Evolutionary conservation across 1,140 invertebrate species (phyloP).

Genomic region (Eumeta japonica): DNA sequence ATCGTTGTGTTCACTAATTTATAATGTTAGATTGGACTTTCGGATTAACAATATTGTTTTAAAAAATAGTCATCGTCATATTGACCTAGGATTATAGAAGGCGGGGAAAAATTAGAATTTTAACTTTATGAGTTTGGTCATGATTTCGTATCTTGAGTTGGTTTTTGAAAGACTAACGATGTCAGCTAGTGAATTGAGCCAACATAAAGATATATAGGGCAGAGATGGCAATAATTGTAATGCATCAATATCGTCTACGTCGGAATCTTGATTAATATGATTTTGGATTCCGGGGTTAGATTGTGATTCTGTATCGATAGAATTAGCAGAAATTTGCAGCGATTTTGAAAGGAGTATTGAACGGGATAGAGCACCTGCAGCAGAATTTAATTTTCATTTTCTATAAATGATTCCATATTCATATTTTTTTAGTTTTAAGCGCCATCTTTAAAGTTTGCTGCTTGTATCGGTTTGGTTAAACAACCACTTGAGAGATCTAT

Average conservation of each 20-base stretch:
- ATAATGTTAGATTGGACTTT: too few species aligned
- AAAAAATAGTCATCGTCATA: constrained; percentile 10
- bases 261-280: too few species aligned
- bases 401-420: constrained; percentile 22
- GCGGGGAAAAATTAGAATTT: too few species aligned
- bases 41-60: constrained; percentile 8
- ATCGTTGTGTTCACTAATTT: constrained; percentile 18
- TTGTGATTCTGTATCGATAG: background rate
- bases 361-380: constrained; percentile 22
- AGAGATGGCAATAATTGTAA: too few species aligned
- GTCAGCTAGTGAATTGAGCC: too few species aligned
- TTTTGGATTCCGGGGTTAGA: too few species aligned
- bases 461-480: constrained; percentile 39
- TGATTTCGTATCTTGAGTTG: too few species aligned
- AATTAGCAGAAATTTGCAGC: background rate
- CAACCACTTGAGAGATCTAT: constrained; percentile 52
- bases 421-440: constrained; percentile 23
- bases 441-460: constrained; percentile 20
- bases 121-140: too few species aligned
- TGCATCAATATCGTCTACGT: too few species aligned
- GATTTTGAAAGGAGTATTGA: background rate
- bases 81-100: too few species aligned
- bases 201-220: too few species aligned
- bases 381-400: constrained; percentile 13
- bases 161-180: too few species aligned